Conservation (phyloP, 2,113 vertebrate genomes). For the Semnornis frantzii region DNA sequence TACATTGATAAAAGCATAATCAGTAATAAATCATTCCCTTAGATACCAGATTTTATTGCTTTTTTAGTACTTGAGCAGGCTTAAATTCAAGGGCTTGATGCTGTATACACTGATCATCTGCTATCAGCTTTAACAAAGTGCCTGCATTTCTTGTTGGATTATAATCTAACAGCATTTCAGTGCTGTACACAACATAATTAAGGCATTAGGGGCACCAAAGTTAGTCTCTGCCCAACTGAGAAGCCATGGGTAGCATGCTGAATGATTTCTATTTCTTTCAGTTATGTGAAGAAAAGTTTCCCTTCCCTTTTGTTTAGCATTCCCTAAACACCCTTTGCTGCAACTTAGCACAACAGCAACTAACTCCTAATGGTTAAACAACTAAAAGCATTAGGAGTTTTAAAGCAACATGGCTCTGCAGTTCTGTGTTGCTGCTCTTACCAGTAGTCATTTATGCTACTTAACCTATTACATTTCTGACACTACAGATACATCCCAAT, state of each 20-base stretch:
- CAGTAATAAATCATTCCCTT: background rate
- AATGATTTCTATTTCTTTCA: background rate
- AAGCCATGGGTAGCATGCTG: background rate
- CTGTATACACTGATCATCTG: background rate
- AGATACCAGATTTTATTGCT: background rate
- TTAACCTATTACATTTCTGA: constrained; percentile 19
- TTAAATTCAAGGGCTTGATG: background rate
- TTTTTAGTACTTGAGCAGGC: background rate
- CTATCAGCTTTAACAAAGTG: background rate
- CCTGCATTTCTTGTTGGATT: background rate
- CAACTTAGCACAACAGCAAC: background rate
- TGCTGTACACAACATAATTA: background rate
- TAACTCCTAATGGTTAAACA: constrained; percentile 12
- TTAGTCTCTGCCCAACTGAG: background rate
- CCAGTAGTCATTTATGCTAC: constrained; percentile 4
- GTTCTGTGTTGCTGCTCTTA: background rate
- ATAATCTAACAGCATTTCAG: background rate
- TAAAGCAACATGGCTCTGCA: background rate
- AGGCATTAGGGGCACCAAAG: background rate
- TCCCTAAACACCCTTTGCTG: background rate
- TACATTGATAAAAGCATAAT: background rate
- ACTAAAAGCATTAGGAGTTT: background rate
- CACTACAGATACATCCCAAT: constrained; percentile 25
- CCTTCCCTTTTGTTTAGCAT: background rate
- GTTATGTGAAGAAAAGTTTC: background rate